These are phyloP conservation scores for Cebidichthys violaceus DNA, from an alignment of 2,113 vertebrate genomes.

Conservation along the genomic window DNA sequence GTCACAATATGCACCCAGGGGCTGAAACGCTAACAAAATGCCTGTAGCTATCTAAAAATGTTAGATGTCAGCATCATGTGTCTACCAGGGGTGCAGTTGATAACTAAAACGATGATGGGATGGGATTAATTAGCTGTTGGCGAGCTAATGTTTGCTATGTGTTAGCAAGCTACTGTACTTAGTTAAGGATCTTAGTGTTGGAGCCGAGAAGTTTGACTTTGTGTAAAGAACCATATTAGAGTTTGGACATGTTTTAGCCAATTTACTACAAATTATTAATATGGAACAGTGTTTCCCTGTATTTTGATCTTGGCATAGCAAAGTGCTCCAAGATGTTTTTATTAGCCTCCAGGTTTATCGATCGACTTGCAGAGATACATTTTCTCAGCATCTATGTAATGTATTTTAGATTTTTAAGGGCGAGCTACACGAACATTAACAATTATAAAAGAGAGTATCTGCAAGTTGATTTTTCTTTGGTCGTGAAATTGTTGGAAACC, in stretches of 20 bases:
- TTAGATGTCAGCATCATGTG: too few relatives aligned
- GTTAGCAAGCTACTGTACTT: background rate
- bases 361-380: background rate
- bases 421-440: background rate
- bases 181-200: background rate
- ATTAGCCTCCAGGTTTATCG: background rate
- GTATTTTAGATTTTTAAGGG: background rate
- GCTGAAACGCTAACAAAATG: too few relatives aligned
- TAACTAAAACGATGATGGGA: too few relatives aligned
- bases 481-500: slow-evolving; percentile 1
- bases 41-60: too few relatives aligned
- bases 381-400: background rate
- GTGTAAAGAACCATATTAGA: background rate
- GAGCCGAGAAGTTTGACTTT: background rate
- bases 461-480: background rate
- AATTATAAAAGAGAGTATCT: background rate
- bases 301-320: background rate
- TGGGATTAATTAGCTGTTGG: background rate
- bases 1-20: too few relatives aligned
- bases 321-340: background rate
- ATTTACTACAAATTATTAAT: background rate
- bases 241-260: background rate
- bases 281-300: background rate
- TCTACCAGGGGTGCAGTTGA: too few relatives aligned
- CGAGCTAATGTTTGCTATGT: background rate